A percentile compares a stretch with the other conserved stretches of the same genome.
Conservation (phyloP, 2,113 vertebrate species). For the Aegithalos caudatus region DNA sequence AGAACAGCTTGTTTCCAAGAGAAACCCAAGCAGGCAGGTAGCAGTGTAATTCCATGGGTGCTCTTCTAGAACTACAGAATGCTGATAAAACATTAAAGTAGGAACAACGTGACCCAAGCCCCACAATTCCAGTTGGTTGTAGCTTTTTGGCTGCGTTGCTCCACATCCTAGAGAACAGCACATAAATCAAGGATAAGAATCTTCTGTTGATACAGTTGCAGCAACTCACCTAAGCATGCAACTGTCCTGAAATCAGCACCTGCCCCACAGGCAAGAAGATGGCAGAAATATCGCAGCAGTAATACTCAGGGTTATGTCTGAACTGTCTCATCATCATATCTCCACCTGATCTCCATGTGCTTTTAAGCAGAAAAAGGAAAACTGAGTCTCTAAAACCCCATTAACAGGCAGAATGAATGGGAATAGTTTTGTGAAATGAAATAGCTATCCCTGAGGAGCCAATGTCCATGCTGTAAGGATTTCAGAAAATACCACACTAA, state of each 20-base stretch:
- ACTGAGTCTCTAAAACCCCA: background rate
- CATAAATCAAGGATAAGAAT: background rate
- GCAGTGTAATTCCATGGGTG: background rate
- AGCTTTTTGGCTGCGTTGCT: background rate
- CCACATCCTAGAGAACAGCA: background rate
- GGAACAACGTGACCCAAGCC: fast-evolving
- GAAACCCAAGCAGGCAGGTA: background rate
- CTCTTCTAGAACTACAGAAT: background rate
- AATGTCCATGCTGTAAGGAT: background rate
- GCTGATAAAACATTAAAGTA: background rate
- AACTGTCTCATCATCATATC: fast-evolving
- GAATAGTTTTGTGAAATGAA: background rate
- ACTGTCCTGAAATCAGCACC: background rate
- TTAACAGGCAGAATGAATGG: background rate
- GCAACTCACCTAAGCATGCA: background rate
- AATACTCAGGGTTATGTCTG: background rate
- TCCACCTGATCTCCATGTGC: fast-evolving
- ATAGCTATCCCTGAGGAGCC: background rate
- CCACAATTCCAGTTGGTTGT: background rate
- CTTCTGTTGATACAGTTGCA: background rate
- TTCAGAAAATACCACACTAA: background rate
- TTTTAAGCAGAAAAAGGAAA: background rate
- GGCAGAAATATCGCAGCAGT: background rate
- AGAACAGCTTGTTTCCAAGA: background rate
- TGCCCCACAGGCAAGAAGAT: background rate